phyloP scores from a whole-genome alignment of 2,888 invertebrate species.

The Graphium colonna region DNA sequence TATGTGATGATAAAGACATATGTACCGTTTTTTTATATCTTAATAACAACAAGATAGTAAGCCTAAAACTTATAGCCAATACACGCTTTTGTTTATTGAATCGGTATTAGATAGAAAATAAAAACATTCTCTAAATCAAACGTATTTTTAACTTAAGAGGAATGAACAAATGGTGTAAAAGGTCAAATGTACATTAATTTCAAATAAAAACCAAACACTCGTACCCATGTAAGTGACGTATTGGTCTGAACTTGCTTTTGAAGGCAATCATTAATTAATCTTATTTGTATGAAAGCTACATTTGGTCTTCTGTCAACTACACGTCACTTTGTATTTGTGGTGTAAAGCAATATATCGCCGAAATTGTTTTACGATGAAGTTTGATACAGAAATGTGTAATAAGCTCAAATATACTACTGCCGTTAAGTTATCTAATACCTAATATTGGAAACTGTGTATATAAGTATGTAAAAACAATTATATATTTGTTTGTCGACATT shows the following conservation, averaged over 20 bases:
- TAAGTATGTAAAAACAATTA: conserved; percentile 5
- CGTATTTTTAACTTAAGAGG: too few species aligned
- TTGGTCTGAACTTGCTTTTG: conserved; percentile 2
- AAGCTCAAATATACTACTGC: too few species aligned
- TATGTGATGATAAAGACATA: too few species aligned
- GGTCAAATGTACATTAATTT: conserved; percentile 12
- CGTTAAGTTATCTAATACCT: too few species aligned
- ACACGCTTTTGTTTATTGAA: too few species aligned
- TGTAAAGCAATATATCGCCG: conserved; percentile 12
- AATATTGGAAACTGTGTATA: too few species aligned
- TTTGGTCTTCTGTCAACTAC: conserved; percentile 6
- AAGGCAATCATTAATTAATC: conserved; percentile 13
- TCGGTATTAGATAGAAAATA: too few species aligned
- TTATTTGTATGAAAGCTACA: conserved; percentile 11
- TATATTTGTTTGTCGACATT: too few species aligned
- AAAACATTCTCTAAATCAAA: too few species aligned
- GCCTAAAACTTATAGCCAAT: too few species aligned
- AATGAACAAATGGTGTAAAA: not conserved
- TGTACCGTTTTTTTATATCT: too few species aligned
- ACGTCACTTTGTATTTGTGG: conserved; percentile 13
- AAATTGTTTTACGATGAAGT: conserved; percentile 20
- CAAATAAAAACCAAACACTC: conserved; percentile 5
- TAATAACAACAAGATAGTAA: too few species aligned
- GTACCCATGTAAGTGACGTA: not conserved
- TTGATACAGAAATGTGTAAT: conserved; percentile 8